Percentiles rank a stretch among this genome's conserved stretches.
These are phyloP conservation scores for Epinephelus malabaricus DNA, from an alignment of 2,797 vertebrate genomes.

Conservation along the genomic window DNA sequence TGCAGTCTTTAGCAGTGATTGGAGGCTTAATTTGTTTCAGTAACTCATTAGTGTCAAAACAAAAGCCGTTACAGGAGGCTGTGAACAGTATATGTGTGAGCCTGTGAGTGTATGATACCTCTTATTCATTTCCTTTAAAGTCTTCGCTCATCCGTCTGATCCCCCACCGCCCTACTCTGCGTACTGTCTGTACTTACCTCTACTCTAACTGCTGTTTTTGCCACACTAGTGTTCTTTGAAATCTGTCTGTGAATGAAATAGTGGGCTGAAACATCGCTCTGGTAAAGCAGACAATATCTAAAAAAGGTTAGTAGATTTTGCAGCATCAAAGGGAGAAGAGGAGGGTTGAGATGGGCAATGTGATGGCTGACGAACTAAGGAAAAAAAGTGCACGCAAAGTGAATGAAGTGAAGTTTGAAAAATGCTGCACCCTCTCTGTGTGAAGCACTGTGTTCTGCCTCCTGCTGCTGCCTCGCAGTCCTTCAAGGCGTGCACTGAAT, in stretches of 20 bases:
- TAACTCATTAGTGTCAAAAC: slow-evolving; percentile 43
- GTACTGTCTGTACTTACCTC: not conserved
- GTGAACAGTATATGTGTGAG: not conserved
- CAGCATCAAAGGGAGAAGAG: slow-evolving; percentile 14
- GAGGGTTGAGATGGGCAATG: slow-evolving; percentile 3
- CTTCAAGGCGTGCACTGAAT: slow-evolving; percentile 20
- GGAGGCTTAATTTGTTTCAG: slow-evolving; percentile 35
- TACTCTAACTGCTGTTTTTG: slow-evolving; percentile 9
- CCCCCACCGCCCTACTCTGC: not conserved
- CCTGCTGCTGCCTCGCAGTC: slow-evolving; percentile 33
- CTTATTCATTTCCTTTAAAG: slow-evolving; percentile 9
- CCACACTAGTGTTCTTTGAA: slow-evolving; percentile 5
- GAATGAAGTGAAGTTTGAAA: slow-evolving; percentile 3
- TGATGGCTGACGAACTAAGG: not conserved
- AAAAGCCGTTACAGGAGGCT: not conserved
- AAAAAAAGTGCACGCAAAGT: not conserved
- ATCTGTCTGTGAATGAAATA: slow-evolving; percentile 20
- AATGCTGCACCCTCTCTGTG: not conserved
- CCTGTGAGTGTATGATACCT: not conserved
- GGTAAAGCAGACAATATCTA: not conserved
- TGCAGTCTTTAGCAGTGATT: not conserved
- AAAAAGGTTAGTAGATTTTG: slow-evolving; percentile 8
- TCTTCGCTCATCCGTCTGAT: slow-evolving; percentile 15
- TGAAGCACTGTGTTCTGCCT: slow-evolving; percentile 2
- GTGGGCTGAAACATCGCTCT: slow-evolving; percentile 16